Percentiles rank a stretch among this genome's conserved stretches.
Evolutionary conservation across 2,888 invertebrate species (phyloP).

Genomic region (Trilocha varians): DNA sequence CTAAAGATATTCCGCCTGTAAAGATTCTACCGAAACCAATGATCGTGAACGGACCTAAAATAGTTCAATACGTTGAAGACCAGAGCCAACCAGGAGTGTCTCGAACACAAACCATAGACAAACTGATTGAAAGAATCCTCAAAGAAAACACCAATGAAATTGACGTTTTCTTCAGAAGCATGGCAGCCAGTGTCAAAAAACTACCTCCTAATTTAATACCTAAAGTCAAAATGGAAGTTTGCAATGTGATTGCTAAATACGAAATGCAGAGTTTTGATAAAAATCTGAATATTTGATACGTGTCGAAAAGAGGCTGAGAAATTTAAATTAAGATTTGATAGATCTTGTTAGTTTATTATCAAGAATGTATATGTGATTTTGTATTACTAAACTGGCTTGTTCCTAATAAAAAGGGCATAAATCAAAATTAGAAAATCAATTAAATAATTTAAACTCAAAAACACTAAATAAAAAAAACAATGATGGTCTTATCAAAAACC

Average conservation of each 20-base stretch:
- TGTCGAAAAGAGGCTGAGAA: too few relatives aligned
- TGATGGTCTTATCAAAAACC: too few relatives aligned
- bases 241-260: conserved; percentile 66
- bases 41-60: conserved; percentile 45
- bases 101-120: conserved; percentile 52
- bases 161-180: conserved; percentile 63
- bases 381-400: too few relatives aligned
- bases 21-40: conserved; percentile 64
- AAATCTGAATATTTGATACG: conserved; percentile 19
- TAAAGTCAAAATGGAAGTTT: conserved; percentile 68
- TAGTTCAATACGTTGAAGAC: conserved; percentile 52
- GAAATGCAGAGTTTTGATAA: conserved; percentile 67
- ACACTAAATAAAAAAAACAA: too few relatives aligned
- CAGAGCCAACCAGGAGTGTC: conserved; percentile 39
- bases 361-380: too few relatives aligned
- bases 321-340: too few relatives aligned
- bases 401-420: too few relatives aligned
- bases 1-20: conserved; percentile 46
- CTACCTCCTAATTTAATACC: conserved; percentile 63
- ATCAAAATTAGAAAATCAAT: too few relatives aligned
- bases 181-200: conserved; percentile 67
- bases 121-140: conserved; percentile 56
- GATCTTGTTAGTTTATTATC: too few relatives aligned
- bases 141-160: conserved; percentile 66
- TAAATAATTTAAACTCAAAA: too few relatives aligned